Percentiles rank a stretch among this genome's conserved stretches.
Conservation (phyloP, 2,797 vertebrate species). For the Triplophysa yarkandensis region DNA sequence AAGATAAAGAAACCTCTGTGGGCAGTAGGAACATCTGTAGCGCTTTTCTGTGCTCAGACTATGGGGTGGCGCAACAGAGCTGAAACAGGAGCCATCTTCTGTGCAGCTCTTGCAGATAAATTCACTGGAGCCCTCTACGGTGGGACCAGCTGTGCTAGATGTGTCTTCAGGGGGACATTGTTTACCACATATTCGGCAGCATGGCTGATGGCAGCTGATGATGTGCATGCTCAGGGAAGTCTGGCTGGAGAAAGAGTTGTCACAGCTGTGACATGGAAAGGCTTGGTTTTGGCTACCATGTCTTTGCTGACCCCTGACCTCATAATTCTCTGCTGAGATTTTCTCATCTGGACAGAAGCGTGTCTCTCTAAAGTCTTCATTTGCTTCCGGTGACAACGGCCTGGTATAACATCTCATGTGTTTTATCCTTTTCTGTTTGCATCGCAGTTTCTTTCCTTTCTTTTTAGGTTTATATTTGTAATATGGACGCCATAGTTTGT, state of each 20-base stretch:
- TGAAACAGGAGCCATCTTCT: constrained; percentile 90
- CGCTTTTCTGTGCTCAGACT: constrained; percentile 92
- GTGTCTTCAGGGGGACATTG: constrained; percentile 88
- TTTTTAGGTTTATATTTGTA: constrained; percentile 98
- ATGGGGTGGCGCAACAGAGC: constrained; percentile 79
- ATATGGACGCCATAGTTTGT: constrained; percentile 96
- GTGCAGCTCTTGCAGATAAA: constrained; percentile 91
- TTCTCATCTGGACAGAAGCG: constrained; percentile 64
- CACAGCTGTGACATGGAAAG: constrained; percentile 87
- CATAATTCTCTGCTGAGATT: constrained; percentile 64
- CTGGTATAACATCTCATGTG: constrained; percentile 61
- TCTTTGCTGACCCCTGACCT: constrained; percentile 73
- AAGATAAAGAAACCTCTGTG: constrained; percentile 94
- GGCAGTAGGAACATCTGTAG: constrained; percentile 94
- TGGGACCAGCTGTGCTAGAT: constrained; percentile 76
- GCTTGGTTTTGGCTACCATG: constrained; percentile 79
- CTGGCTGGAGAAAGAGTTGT: constrained; percentile 89
- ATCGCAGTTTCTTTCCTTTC: constrained; percentile 87
- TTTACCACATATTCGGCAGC: constrained; percentile 92
- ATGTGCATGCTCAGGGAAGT: constrained; percentile 91
- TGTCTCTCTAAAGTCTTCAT: constrained; percentile 61
- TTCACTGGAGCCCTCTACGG: constrained; percentile 81
- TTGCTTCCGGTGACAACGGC: constrained; percentile 52
- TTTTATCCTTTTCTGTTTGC: constrained; percentile 79
- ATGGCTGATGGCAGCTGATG: constrained; percentile 86